Conservation (phyloP, 2,888 invertebrate species). For the Nebria salina region DNA sequence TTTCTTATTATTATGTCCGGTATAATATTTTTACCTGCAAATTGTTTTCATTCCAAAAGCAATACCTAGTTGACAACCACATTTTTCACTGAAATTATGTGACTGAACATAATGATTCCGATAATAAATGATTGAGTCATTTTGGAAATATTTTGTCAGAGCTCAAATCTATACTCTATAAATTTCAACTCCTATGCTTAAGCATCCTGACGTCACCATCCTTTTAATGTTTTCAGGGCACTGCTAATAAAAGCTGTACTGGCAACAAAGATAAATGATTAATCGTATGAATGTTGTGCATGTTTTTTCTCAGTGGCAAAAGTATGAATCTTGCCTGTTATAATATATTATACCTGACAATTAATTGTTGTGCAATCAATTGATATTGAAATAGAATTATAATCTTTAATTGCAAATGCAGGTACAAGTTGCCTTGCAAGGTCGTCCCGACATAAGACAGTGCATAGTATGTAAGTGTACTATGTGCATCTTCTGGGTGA, state of each 20-base stretch:
- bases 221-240: too few species aligned
- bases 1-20: slow-evolving; percentile 37
- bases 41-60: slow-evolving; percentile 35
- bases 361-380: too few species aligned
- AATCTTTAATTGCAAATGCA: too few species aligned
- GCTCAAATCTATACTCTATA: not conserved
- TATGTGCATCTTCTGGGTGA: too few species aligned
- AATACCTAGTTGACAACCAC: slow-evolving; percentile 6
- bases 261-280: too few species aligned
- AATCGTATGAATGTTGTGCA: not conserved
- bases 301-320: not conserved
- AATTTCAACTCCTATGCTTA: not conserved
- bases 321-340: not conserved
- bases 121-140: not conserved
- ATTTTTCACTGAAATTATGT: slow-evolving; percentile 5
- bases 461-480: too few species aligned
- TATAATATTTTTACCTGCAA: slow-evolving; percentile 43
- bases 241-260: too few species aligned
- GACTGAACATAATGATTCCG: slow-evolving; percentile 4
- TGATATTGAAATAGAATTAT: too few species aligned
- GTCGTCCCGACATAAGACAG: too few species aligned
- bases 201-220: not conserved
- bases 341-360: too few species aligned
- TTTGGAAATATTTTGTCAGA: not conserved
- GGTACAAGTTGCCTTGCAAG: too few species aligned